Evolutionary conservation across 2,797 vertebrate species (phyloP).

Genomic region (Margarornis squamiger): DNA sequence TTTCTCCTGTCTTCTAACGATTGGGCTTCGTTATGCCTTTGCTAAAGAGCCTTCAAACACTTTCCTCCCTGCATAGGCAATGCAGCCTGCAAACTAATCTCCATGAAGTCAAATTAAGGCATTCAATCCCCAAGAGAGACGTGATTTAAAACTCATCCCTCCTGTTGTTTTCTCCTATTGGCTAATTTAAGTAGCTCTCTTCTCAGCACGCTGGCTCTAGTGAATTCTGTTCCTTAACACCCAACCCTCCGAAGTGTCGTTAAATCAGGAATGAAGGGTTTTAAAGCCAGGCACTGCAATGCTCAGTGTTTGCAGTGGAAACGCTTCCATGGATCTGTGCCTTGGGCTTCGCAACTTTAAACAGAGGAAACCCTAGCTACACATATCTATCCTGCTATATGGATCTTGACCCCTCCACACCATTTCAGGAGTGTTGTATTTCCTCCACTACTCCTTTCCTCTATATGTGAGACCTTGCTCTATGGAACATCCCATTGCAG

Average conservation of each 20-base stretch:
- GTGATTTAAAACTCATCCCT: slow-evolving; percentile 61
- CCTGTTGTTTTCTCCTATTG: slow-evolving; percentile 65
- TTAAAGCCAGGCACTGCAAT: slow-evolving; percentile 8
- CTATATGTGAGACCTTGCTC: not conserved
- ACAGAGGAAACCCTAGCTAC: not conserved
- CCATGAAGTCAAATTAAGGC: slow-evolving; percentile 67
- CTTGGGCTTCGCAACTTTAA: not conserved
- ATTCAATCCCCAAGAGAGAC: slow-evolving; percentile 41
- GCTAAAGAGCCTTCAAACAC: slow-evolving; percentile 63
- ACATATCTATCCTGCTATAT: not conserved
- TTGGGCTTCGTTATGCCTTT: slow-evolving; percentile 11
- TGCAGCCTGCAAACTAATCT: slow-evolving; percentile 61
- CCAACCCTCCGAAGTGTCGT: slow-evolving; percentile 28
- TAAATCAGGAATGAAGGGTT: slow-evolving; percentile 32
- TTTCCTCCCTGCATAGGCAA: slow-evolving; percentile 29
- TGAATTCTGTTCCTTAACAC: slow-evolving; percentile 58
- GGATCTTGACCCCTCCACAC: not conserved
- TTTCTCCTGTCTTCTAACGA: not conserved
- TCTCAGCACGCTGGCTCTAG: slow-evolving; percentile 48
- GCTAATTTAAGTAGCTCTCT: slow-evolving; percentile 63
- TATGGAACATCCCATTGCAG: not conserved
- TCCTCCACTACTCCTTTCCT: not conserved
- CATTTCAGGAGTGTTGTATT: not conserved
- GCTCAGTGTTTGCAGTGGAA: not conserved
- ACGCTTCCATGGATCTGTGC: not conserved